A percentile compares a stretch with the other conserved stretches of the same genome.
These are phyloP conservation scores for Salvelinus namaycush DNA, from an alignment of 2,113 vertebrate genomes.

Conservation along the genomic window DNA sequence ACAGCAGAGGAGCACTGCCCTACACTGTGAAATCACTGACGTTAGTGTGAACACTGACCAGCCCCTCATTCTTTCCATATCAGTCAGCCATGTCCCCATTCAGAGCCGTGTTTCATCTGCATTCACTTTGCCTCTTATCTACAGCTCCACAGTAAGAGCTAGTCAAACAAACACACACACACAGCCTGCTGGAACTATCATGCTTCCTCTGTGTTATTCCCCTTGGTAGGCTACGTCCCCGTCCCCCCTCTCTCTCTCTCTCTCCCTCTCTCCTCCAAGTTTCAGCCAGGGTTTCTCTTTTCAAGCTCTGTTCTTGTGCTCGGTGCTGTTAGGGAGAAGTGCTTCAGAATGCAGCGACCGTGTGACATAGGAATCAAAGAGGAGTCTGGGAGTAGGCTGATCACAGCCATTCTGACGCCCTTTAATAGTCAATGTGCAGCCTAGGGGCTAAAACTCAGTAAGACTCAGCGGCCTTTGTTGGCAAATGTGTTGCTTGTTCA, in stretches of 20 bases:
- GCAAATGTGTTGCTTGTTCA: slow-evolving; percentile 27
- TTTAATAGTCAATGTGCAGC: slow-evolving; percentile 36
- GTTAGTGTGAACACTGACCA: no score
- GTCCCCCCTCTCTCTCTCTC: no score
- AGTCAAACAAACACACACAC: slow-evolving; percentile 20
- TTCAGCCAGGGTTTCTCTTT: slow-evolving; percentile 5
- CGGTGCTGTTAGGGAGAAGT: neutral
- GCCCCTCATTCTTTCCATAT: neutral
- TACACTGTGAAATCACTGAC: no score
- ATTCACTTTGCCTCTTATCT: slow-evolving; percentile 27
- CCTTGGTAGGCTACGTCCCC: slow-evolving; percentile 21
- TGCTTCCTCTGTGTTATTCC: slow-evolving; percentile 5
- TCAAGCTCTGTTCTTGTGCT: neutral
- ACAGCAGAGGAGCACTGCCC: no score
- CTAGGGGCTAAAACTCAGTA: slow-evolving; percentile 25
- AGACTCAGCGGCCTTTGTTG: slow-evolving; percentile 27
- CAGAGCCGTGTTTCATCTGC: slow-evolving; percentile 34
- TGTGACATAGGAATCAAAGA: slow-evolving; percentile 16
- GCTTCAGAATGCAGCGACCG: neutral
- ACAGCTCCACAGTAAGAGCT: slow-evolving; percentile 32
- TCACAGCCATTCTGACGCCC: slow-evolving; percentile 24
- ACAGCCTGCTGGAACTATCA: slow-evolving; percentile 26
- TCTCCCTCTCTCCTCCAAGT: slow-evolving; percentile 12
- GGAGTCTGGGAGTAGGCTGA: slow-evolving; percentile 21
- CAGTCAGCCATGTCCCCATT: neutral